Evolutionary conservation across 2,797 vertebrate species (phyloP), one percentile per base, ranked within the genome.

Genomic region (Lutjanus argentimaculatus): DNA sequence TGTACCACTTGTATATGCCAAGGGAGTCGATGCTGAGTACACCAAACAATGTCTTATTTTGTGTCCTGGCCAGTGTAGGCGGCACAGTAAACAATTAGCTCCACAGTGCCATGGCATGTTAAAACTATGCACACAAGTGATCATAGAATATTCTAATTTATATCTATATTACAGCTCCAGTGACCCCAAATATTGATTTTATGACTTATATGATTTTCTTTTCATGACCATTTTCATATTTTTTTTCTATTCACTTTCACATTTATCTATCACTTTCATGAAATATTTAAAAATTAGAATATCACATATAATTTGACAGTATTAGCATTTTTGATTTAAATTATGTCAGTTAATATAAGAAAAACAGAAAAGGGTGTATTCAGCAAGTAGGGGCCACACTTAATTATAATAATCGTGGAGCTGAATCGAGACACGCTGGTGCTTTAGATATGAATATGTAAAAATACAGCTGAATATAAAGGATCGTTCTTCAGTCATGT

Each of bases 401-500:
- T 62, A 15, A 4, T 13, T 6, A n/a, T 16, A 25, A 53, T 11
- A 57, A 40, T 8, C 36, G 15, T 71, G 4, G 30, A 53, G 66
- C 19, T 71, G 40, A 66, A 43, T 55, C 4, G n/a, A 62, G 21
- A 13, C 42, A 69, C 42, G 30, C 17, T 57, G 14, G 11, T 42
- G 21, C 9, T 72, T 67, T 63, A 17, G 17, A 67, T 52, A 67
- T 43, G 11, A 46, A 63, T 59, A 25, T 61, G 14, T 56, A 17
- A 51, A 56, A 22, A 42, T 67, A 17, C 12, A 36, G 42, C 14
- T 72, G 1, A 52, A 75, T n/a, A 7, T 10, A 49, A 25, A 22
- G 6, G 1, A 49, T 45, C 45, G 30, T 52, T 43, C 45, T 43
- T 77, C 25, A 42, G 25, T 16, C 6, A n/a, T 36, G 30, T 36